Percentiles rank a stretch among this genome's conserved stretches.
These are phyloP conservation scores for Caradrina clavipalpis DNA, from an alignment of 2,888 invertebrate species.

Conservation along the genomic window DNA sequence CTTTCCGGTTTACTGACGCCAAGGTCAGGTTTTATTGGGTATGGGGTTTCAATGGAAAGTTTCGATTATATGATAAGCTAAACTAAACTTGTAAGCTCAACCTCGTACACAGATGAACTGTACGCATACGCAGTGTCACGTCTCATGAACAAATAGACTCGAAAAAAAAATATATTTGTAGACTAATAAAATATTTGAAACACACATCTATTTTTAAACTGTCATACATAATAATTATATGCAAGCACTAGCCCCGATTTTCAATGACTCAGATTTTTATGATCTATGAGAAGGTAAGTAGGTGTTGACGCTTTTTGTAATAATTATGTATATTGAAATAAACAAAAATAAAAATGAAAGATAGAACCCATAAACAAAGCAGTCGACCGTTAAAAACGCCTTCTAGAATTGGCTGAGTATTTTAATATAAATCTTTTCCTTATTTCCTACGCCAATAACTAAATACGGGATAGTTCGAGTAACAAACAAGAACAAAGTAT, in stretches of 20 bases:
- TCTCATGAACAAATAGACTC: conserved; percentile 18
- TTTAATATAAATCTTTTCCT: too few relatives aligned
- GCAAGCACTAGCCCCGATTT: neutral
- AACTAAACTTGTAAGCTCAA: conserved; percentile 8
- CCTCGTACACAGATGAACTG: neutral
- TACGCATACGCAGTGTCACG: conserved; percentile 1
- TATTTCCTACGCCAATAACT: too few relatives aligned
- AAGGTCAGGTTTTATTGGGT: conserved; percentile 3
- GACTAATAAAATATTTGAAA: neutral
- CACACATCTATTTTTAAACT: neutral
- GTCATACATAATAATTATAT: too few relatives aligned
- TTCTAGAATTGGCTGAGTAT: too few relatives aligned
- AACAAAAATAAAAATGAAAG: too few relatives aligned
- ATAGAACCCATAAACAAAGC: too few relatives aligned
- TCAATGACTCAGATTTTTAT: neutral
- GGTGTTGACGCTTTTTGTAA: too few relatives aligned
- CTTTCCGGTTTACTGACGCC: conserved; percentile 15
- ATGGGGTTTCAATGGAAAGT: neutral
- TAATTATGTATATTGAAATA: too few relatives aligned
- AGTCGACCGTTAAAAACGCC: too few relatives aligned
- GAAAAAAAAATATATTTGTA: conserved; percentile 25
- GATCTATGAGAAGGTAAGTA: too few relatives aligned
- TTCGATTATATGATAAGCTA: conserved; percentile 9
- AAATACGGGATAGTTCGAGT: too few relatives aligned
- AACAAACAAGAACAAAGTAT: too few relatives aligned